Evolutionary conservation across 2,113 vertebrate genomes (phyloP), one percentile per base, ranked within the genome.

Genomic region (Struthio camelus): DNA sequence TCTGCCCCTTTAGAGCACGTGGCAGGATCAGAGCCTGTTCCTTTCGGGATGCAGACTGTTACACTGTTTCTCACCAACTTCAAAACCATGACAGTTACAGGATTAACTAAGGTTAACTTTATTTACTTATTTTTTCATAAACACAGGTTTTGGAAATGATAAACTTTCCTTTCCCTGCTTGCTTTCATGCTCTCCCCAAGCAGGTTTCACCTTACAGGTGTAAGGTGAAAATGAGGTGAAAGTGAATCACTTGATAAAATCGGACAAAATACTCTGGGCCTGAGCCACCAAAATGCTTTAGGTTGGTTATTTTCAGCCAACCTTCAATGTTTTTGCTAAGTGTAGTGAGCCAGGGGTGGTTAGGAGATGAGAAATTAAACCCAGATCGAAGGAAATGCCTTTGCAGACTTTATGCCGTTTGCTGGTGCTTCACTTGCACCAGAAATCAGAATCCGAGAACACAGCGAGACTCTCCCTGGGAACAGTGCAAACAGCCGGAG

Each of bases 401-500:
- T 66, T 44, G 59, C 24, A 46, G 44, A 3, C 40, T 53, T 23
- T 1, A 10, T 1, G 2, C 27, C 4, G 0, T 28, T 67, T 4
- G 78, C 90, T 16, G 46, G 5, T 7, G 40, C 38, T 25, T 61
- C 13, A 1, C 19, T 24, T 59, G 5, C 71, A 0, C n/a, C 3
- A 4, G 19, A 18, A 54, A 8, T 1, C 9, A 17, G 24, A 50
- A 14, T 24, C 30, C 12, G 1, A 24, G 48, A 34, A 3, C 3
- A 2, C 44, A 20, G 46, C 9, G 1, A 53, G 10, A 22, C 10
- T 76, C 56, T 53, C 34, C 34, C 6, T 13, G 14, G n/a, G 25
- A 14, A 2, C 0, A 10, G 7, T 0, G 16, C 80, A 3, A 80
- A 58, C 53, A 0, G 24, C 4, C 10, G 0, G 25, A 80, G 30